Evolutionary conservation across 2,113 vertebrate genomes (phyloP).

Genomic region (Megaceryle maxima): DNA sequence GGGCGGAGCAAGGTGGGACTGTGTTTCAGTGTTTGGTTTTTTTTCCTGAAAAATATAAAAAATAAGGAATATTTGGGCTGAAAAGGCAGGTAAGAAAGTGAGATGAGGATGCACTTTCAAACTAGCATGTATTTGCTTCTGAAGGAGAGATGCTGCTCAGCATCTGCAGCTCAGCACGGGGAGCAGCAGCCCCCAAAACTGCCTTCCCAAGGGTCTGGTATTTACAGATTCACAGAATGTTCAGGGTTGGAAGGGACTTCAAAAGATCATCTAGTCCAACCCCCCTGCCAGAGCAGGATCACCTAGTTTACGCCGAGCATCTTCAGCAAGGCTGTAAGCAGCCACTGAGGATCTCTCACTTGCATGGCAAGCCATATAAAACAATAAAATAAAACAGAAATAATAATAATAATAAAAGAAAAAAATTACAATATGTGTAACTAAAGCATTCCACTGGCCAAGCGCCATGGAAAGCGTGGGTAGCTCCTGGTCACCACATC

Average conservation of each 20-base stretch:
- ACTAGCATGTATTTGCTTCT: background rate
- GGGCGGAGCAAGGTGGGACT: background rate
- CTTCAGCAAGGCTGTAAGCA: background rate
- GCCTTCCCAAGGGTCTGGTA: background rate
- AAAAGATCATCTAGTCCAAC: too few species aligned
- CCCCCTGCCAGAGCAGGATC: too few species aligned
- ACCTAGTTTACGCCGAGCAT: background rate
- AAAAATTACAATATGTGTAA: background rate
- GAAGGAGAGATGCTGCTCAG: background rate
- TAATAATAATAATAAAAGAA: background rate
- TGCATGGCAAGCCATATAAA: background rate
- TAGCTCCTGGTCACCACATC: background rate
- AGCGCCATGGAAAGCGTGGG: rapidly evolving
- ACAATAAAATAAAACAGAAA: background rate
- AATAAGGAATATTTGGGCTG: background rate
- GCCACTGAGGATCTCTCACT: background rate
- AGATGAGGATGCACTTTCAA: background rate
- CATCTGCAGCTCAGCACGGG: rapidly evolving
- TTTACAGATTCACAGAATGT: too few species aligned
- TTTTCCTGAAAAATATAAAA: background rate
- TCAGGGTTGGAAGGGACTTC: too few species aligned
- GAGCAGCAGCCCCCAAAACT: background rate
- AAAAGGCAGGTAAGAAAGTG: background rate
- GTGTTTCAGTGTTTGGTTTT: too few species aligned
- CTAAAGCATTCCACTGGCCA: background rate